A percentile compares a stretch with the other conserved stretches of the same genome.
Evolutionary conservation across 2,888 invertebrate genomes (phyloP).

Genomic region (Ypsolopha scabrella): DNA sequence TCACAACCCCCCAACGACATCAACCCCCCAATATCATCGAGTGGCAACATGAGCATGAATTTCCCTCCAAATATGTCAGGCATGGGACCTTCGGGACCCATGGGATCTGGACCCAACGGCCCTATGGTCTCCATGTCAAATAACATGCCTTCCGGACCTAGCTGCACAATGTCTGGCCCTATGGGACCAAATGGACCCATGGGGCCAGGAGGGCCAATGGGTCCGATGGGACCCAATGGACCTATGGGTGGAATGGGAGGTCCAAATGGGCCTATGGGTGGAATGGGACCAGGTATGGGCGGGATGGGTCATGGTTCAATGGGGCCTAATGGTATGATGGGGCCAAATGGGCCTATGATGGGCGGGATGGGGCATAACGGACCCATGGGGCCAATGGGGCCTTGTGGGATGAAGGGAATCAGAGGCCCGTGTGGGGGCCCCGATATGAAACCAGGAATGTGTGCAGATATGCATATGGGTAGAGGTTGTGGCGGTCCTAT

Average conservation of each 20-base stretch:
- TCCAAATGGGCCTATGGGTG: slow-evolving; percentile 18
- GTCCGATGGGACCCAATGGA: slow-evolving; percentile 47
- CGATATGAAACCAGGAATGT: slow-evolving; percentile 64
- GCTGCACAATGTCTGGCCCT: slow-evolving; percentile 60
- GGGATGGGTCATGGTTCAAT: slow-evolving; percentile 43
- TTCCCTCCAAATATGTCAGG: slow-evolving; percentile 47
- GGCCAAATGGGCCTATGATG: slow-evolving; percentile 59
- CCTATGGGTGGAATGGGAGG: slow-evolving; percentile 19
- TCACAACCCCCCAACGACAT: slow-evolving; percentile 43
- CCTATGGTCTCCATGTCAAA: slow-evolving; percentile 61
- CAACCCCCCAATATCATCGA: slow-evolving; percentile 33
- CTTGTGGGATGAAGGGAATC: slow-evolving; percentile 63
- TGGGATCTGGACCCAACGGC: slow-evolving; percentile 54
- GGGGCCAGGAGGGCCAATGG: slow-evolving; percentile 31
- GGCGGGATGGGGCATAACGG: slow-evolving; percentile 55
- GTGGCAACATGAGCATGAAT: slow-evolving; percentile 18
- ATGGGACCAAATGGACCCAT: slow-evolving; percentile 50
- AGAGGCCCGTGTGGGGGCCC: slow-evolving; percentile 61
- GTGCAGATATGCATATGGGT: slow-evolving; percentile 65
- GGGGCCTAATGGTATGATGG: slow-evolving; percentile 57
- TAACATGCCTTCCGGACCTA: slow-evolving; percentile 54
- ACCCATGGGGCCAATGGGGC: slow-evolving; percentile 65
- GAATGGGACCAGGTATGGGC: slow-evolving; percentile 13
- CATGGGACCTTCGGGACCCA: slow-evolving; percentile 52
- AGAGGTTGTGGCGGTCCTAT: slow-evolving; percentile 64